phyloP scores from a whole-genome alignment of 2,888 invertebrate genomes.

The Campoletis raptor region DNA sequence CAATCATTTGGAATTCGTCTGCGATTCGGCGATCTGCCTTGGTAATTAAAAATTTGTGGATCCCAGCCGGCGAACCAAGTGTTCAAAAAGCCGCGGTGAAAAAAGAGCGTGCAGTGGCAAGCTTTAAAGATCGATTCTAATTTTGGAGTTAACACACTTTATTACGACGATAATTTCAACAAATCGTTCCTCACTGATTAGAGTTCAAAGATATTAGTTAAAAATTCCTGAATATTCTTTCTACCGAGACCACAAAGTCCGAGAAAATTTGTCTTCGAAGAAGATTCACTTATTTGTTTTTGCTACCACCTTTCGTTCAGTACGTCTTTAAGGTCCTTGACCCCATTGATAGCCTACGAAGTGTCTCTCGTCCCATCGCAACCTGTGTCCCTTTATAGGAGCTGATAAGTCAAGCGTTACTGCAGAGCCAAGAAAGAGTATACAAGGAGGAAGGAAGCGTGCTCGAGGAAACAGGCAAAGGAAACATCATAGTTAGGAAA shows the following conservation, averaged over 20 bases:
- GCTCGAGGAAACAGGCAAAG: slow-evolving; percentile 74
- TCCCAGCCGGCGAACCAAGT: no score
- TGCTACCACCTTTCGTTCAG: background rate
- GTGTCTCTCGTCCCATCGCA: slow-evolving; percentile 6
- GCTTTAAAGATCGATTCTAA: background rate
- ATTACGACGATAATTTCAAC: background rate
- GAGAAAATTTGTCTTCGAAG: background rate
- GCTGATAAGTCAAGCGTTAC: slow-evolving; percentile 52
- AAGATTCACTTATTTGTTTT: background rate
- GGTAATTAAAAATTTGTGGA: no score
- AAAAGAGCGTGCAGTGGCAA: no score
- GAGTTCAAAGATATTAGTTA: background rate
- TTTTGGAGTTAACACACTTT: background rate
- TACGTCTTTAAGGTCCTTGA: slow-evolving; percentile 25
- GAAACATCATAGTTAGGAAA: slow-evolving; percentile 66
- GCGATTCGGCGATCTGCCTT: no score
- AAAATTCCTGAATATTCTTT: background rate
- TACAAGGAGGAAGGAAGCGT: slow-evolving; percentile 73
- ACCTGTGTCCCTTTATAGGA: slow-evolving; percentile 23
- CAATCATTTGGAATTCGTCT: no score
- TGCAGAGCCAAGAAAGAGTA: slow-evolving; percentile 5
- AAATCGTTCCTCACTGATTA: background rate
- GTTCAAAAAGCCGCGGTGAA: no score
- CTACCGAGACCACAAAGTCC: background rate
- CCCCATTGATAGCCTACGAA: slow-evolving; percentile 11